Evolutionary conservation across 2,888 invertebrate species (phyloP), one percentile per base, ranked within the genome.

Genomic region (Clanis bilineata): DNA sequence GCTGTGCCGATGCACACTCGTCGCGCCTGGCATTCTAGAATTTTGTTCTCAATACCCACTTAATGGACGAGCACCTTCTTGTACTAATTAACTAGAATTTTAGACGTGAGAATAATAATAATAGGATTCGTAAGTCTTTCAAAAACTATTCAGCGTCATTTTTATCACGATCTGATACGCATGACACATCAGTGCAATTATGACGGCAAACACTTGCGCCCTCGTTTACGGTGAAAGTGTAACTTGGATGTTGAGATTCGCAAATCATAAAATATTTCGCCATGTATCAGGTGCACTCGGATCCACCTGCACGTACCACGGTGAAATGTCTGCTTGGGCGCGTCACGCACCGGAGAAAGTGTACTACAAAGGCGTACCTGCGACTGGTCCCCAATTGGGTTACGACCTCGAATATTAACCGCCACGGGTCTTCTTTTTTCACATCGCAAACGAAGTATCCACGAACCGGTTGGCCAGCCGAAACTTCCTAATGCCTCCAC

Each of bases 291-390:
- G 60, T 56, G 59, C 55, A 72, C 70, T 67, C 65, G 66, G 74
- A 71, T 76, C 68, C 60, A 62, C 58, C 65, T 84, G 82, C 71
- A 69, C 72, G 65, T 69, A 74, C 68, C 72, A 70, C 75, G 76
- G 87, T 83, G 89, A 90, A 88, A 88, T 79, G 87, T 77, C 77
- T 79, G 77, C 64, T 73, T 76, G 82, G 77, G 77, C 80, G 79
- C 87, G 88, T 88, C 89, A 88, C 85, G 85, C 83, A 85, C 70
- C 70, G 88, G 91, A 86, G 91, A 92, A 92, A 92, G 91, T 92
- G 88, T 88, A 90, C 87, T 83, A 87, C 86, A 85, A 85, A 77
- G 82, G 74, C 72, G 79, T 83, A 86, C 86, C 83, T 82, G 83
- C 82, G 74, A 85, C 88, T 88, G 89, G 88, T 86, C 86, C 72